Conservation (phyloP, 2,888 invertebrate species). For the Epirrhoe tristata region DNA sequence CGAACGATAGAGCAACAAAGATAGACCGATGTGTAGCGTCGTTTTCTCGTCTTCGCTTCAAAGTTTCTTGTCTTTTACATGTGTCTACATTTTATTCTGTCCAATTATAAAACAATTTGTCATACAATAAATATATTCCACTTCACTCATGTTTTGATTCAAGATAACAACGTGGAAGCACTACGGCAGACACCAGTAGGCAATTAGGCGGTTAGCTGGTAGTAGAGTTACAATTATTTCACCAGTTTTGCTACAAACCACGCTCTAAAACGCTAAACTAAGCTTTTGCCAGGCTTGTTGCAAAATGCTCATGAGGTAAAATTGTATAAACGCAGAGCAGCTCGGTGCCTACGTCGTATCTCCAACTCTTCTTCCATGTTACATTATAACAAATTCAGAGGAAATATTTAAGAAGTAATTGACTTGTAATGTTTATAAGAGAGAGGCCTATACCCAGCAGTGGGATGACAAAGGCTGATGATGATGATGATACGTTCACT, state of each 20-base stretch:
- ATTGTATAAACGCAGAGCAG: slow-evolving; percentile 21
- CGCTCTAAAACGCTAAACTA: slow-evolving; percentile 60
- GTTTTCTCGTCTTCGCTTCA: slow-evolving; percentile 35
- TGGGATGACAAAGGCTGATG: neutral
- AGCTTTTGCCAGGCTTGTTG: slow-evolving; percentile 62
- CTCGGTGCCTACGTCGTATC: neutral
- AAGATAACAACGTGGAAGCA: slow-evolving; percentile 32
- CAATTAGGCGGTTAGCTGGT: slow-evolving; percentile 37
- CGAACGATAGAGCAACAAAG: slow-evolving; percentile 29
- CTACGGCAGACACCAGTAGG: slow-evolving; percentile 29
- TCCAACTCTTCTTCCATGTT: neutral
- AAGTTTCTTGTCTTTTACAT: slow-evolving; percentile 12
- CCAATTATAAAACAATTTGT: slow-evolving; percentile 14
- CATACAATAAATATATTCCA: slow-evolving; percentile 15
- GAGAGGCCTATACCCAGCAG: no score
- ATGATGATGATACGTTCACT: neutral
- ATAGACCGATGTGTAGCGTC: slow-evolving; percentile 24
- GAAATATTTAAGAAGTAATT: neutral
- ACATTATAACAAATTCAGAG: neutral
- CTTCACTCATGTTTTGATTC: slow-evolving; percentile 21
- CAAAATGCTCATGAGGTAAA: slow-evolving; percentile 38
- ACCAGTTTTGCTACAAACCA: slow-evolving; percentile 53
- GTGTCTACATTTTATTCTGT: slow-evolving; percentile 9
- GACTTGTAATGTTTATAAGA: neutral
- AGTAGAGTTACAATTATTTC: slow-evolving; percentile 32